Evolutionary conservation across 2,888 invertebrate species (phyloP).

Genomic region (Lamellibrachia satsuma): DNA sequence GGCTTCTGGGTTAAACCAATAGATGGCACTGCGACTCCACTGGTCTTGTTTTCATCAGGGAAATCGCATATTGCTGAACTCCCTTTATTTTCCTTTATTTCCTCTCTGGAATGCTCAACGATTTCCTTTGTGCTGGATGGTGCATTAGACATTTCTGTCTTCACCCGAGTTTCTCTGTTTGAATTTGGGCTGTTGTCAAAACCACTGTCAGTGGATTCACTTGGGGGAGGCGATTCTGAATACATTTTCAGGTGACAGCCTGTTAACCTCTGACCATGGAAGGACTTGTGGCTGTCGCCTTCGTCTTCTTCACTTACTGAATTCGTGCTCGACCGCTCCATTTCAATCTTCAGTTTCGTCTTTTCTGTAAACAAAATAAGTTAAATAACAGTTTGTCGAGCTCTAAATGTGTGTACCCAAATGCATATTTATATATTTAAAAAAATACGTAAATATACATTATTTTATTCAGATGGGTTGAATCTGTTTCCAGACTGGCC

Average conservation of each 20-base stretch:
- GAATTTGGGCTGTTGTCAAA: slow-evolving; percentile 1
- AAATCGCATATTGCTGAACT: neutral
- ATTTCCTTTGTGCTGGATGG: neutral
- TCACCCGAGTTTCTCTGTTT: neutral
- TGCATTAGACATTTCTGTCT: neutral
- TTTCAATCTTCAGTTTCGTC: slow-evolving; percentile 8
- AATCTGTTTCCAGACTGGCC: neutral
- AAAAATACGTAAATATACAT: neutral
- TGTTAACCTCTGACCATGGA: neutral
- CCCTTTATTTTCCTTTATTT: neutral
- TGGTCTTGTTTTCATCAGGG: neutral
- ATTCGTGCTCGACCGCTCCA: slow-evolving; percentile 17
- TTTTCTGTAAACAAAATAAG: slow-evolving; percentile 20
- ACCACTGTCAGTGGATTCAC: neutral
- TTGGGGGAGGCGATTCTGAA: neutral
- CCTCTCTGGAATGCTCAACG: neutral
- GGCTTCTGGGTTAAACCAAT: neutral
- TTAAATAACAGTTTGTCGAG: too few species aligned
- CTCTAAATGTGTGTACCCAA: neutral
- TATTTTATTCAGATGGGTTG: neutral
- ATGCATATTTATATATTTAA: neutral
- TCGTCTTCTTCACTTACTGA: slow-evolving; percentile 19
- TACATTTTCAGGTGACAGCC: neutral
- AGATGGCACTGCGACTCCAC: neutral
- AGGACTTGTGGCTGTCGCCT: neutral